Evolutionary conservation across 2,888 invertebrate species (phyloP).

Genomic region (Lochmaea crataegi): DNA sequence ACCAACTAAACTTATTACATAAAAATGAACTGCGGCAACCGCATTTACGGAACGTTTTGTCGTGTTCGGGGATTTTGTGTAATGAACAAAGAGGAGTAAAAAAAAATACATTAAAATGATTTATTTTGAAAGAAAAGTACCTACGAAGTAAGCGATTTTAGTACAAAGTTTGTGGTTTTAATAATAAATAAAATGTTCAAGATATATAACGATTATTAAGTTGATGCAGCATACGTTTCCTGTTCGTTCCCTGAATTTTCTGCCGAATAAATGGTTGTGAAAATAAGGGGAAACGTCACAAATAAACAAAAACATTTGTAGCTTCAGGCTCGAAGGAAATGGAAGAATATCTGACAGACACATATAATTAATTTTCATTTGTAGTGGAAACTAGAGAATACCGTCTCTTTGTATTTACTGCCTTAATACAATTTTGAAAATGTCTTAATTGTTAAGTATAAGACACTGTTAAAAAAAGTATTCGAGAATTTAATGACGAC

Average conservation of each 20-base stretch:
- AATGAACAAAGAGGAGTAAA: background rate
- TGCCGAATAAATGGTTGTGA: background rate
- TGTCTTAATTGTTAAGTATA: no score
- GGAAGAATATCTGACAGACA: slow-evolving; percentile 38
- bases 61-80: background rate
- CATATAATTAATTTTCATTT: slow-evolving; percentile 8
- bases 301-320: slow-evolving; percentile 32
- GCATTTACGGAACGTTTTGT: background rate
- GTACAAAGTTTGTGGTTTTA: background rate
- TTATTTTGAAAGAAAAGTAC: no score
- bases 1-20: slow-evolving; percentile 11
- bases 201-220: no score
- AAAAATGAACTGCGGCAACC: slow-evolving; percentile 12
- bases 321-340: slow-evolving; percentile 28
- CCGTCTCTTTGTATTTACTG: no score
- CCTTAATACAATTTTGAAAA: no score
- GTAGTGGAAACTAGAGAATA: no score
- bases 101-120: background rate
- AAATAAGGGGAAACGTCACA: slow-evolving; percentile 14
- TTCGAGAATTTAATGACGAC: no score
- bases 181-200: no score
- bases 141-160: background rate
- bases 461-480: no score
- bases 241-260: background rate
- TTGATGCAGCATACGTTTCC: background rate